A percentile compares a stretch with the other conserved stretches of the same genome.
These are phyloP conservation scores for Macheiramphus alcinus DNA, from an alignment of 2,113 vertebrate species.

Conservation along the genomic window DNA sequence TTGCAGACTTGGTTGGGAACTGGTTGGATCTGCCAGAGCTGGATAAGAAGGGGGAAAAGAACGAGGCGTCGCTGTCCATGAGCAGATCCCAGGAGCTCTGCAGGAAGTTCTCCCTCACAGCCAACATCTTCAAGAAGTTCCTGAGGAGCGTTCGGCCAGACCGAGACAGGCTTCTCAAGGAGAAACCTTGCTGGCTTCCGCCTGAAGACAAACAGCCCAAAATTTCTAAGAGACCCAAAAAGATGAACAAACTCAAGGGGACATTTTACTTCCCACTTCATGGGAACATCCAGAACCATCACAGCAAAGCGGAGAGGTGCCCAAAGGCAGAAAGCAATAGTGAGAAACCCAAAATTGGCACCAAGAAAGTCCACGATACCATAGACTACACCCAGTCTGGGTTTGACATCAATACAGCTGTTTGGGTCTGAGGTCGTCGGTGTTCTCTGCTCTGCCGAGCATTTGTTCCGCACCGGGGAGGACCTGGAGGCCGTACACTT, in stretches of 20 bases:
- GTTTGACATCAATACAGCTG: conserved; percentile 94
- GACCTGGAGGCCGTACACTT: rapidly evolving
- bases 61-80: conserved; percentile 59
- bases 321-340: conserved; percentile 38
- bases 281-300: conserved; percentile 63
- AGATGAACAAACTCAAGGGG: conserved; percentile 78
- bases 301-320: conserved; percentile 72
- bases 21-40: conserved; percentile 94
- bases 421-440: conserved; percentile 84
- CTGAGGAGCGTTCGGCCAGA: conserved; percentile 90
- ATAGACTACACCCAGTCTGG: conserved; percentile 71
- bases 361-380: conserved; percentile 61
- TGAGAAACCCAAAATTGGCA: conserved; percentile 63
- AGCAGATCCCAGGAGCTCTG: conserved; percentile 87
- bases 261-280: conserved; percentile 84
- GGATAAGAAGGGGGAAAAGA: conserved; percentile 77
- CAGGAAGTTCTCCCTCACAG: conserved; percentile 88
- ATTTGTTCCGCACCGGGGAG: not conserved
- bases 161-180: conserved; percentile 89
- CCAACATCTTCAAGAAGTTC: conserved; percentile 96
- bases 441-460: not conserved
- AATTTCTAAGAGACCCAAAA: conserved; percentile 86
- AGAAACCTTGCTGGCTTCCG: conserved; percentile 88
- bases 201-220: conserved; percentile 70
- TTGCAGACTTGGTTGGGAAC: conserved; percentile 95